Evolutionary conservation across 92 coral and sea anemone genomes (phyloP).

Genomic region (Epizoanthus illoricatus): DNA sequence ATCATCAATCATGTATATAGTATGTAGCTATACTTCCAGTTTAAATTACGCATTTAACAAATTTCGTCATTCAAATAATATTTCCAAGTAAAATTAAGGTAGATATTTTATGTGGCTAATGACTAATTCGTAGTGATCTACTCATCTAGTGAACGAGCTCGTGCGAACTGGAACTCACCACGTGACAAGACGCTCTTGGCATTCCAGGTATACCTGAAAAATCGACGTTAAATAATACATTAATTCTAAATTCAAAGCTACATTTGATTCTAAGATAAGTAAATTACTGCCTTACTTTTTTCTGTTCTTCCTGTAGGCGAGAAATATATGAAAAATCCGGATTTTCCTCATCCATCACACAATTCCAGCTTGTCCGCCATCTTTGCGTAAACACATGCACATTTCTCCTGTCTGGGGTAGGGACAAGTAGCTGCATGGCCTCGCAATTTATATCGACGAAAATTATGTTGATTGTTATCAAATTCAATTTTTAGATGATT

Average conservation of each 20-base stretch:
- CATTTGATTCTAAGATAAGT: neutral
- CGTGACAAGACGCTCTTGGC: slow-evolving; percentile 69
- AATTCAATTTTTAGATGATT: no score
- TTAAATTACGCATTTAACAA: no score
- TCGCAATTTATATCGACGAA: no score
- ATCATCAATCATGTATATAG: no score
- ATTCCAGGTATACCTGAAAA: slow-evolving; percentile 64
- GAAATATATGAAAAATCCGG: slow-evolving; percentile 62
- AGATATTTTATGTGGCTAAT: no score
- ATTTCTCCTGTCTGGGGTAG: slow-evolving; percentile 26
- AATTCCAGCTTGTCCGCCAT: slow-evolving; percentile 48
- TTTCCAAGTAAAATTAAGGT: no score
- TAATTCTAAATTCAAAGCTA: neutral
- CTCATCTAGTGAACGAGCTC: neutral
- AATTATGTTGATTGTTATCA: no score
- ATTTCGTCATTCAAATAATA: no score
- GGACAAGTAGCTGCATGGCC: neutral
- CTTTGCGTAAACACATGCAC: neutral
- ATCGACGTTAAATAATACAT: neutral
- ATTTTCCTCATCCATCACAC: slow-evolving; percentile 41
- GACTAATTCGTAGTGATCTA: no score
- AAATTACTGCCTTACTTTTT: slow-evolving; percentile 52
- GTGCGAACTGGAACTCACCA: slow-evolving; percentile 53
- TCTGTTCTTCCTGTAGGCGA: slow-evolving; percentile 80
- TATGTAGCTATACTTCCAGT: no score